These are phyloP conservation scores for Brachyptera putata DNA, from an alignment of 2,888 invertebrate genomes.

Conservation along the genomic window DNA sequence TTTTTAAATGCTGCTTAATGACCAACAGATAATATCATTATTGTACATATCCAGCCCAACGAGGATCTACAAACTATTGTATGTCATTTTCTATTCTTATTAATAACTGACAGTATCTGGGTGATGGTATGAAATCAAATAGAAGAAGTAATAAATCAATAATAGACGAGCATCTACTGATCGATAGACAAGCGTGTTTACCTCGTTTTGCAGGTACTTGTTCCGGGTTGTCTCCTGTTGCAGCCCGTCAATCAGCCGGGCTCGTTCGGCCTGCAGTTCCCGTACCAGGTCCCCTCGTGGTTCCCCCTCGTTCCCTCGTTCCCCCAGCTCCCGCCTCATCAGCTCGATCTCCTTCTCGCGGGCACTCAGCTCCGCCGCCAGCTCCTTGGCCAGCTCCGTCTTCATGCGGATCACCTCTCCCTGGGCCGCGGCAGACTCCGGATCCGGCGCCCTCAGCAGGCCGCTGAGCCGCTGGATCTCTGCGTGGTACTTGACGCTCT, in stretches of 20 bases:
- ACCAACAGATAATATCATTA: too few relatives aligned
- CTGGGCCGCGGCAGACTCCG: background rate
- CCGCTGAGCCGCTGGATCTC: constrained; percentile 78
- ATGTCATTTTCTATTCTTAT: too few relatives aligned
- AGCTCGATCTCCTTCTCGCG: background rate
- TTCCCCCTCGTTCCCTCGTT: background rate
- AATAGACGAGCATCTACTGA: too few relatives aligned
- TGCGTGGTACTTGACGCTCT: constrained; percentile 76
- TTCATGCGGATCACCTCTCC: constrained; percentile 1
- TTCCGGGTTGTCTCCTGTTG: constrained; percentile 63
- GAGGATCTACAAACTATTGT: too few relatives aligned
- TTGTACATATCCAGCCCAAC: too few relatives aligned
- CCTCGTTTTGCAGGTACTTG: constrained; percentile 59
- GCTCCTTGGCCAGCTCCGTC: background rate
- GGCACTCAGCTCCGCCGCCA: background rate
- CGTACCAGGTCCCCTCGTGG: background rate
- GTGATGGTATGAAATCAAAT: too few relatives aligned
- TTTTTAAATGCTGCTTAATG: too few relatives aligned
- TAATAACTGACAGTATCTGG: too few relatives aligned
- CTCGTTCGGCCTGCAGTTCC: constrained; percentile 35
- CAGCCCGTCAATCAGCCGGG: constrained; percentile 41
- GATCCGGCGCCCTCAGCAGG: constrained; percentile 47
- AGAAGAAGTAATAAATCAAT: too few relatives aligned
- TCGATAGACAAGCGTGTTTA: too few relatives aligned
- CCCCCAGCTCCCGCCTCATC: background rate